Evolutionary conservation across 2,888 invertebrate genomes (phyloP).

Genomic region (Scaptomyza reducta): DNA sequence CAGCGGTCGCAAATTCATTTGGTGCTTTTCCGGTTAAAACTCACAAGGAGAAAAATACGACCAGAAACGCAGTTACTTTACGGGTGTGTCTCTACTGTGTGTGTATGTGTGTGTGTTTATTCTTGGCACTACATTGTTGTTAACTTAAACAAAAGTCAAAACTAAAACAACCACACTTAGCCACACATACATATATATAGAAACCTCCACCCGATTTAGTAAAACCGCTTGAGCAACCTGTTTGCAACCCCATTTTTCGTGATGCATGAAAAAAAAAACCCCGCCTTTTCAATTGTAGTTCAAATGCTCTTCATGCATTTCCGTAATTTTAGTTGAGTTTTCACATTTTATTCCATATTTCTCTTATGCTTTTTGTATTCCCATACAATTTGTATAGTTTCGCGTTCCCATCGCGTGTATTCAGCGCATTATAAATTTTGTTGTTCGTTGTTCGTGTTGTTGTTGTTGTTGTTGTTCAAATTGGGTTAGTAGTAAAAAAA

Average conservation of each 20-base stretch:
- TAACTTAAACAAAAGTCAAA: conserved; percentile 42
- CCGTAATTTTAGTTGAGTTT: conserved; percentile 66
- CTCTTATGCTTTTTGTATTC: conserved; percentile 43
- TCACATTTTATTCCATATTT: conserved; percentile 27
- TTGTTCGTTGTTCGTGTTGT: conserved; percentile 14
- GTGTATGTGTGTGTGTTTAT: neutral
- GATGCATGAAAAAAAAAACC: neutral
- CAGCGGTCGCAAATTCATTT: conserved; percentile 42
- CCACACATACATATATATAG: conserved; percentile 27
- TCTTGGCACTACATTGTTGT: conserved; percentile 28
- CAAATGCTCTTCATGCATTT: conserved; percentile 54
- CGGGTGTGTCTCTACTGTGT: neutral
- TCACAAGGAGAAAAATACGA: conserved; percentile 4
- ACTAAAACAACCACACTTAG: conserved; percentile 6
- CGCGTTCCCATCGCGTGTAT: conserved; percentile 56
- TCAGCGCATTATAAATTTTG: conserved; percentile 32
- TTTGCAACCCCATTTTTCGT: conserved; percentile 6
- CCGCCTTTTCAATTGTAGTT: conserved; percentile 20
- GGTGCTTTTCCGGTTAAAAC: conserved; percentile 35
- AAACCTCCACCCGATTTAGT: conserved; percentile 3
- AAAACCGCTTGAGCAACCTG: conserved; percentile 13
- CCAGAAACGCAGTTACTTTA: conserved; percentile 34
- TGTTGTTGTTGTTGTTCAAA: conserved; percentile 46
- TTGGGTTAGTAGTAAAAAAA: conserved; percentile 67
- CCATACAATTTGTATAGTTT: conserved; percentile 45